These are phyloP conservation scores for Bufotes viridis DNA, from an alignment of 2,797 vertebrate genomes.

Conservation along the genomic window DNA sequence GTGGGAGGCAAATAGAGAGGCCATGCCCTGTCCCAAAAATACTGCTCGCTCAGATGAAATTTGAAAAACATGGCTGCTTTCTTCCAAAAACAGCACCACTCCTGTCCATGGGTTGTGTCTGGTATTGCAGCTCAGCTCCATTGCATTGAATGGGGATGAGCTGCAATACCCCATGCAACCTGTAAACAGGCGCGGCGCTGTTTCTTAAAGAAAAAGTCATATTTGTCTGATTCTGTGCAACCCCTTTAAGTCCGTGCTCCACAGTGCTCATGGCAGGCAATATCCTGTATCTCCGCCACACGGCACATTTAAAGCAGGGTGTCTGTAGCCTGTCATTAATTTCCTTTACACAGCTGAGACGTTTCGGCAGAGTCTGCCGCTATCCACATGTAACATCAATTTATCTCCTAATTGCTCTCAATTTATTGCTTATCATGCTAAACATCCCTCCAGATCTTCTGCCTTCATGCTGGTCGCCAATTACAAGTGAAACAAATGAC, in stretches of 20 bases:
- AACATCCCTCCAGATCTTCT: constrained; percentile 51
- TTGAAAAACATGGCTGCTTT: no score
- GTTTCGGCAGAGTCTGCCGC: constrained; percentile 45
- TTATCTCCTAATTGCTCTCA: constrained; percentile 61
- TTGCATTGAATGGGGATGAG: no score
- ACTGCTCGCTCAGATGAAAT: no score
- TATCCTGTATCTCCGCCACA: neutral
- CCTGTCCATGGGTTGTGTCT: no score
- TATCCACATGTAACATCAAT: constrained; percentile 62
- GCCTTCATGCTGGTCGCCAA: constrained; percentile 48
- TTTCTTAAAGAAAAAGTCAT: neutral
- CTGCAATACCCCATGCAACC: neutral
- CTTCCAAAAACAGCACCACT: no score
- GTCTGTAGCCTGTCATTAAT: constrained; percentile 42
- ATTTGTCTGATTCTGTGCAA: neutral
- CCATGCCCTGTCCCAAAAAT: no score
- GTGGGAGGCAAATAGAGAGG: no score
- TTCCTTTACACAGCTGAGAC: constrained; percentile 52
- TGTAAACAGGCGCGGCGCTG: neutral
- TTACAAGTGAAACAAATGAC: constrained; percentile 59
- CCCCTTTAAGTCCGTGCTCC: neutral
- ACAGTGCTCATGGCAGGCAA: neutral
- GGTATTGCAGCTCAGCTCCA: no score
- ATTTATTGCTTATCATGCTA: constrained; percentile 60
- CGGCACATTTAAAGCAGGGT: neutral